Evolutionary conservation across 1,140 invertebrate species (phyloP), one percentile per base, ranked within the genome.

Genomic region (Micrasema minimum): DNA sequence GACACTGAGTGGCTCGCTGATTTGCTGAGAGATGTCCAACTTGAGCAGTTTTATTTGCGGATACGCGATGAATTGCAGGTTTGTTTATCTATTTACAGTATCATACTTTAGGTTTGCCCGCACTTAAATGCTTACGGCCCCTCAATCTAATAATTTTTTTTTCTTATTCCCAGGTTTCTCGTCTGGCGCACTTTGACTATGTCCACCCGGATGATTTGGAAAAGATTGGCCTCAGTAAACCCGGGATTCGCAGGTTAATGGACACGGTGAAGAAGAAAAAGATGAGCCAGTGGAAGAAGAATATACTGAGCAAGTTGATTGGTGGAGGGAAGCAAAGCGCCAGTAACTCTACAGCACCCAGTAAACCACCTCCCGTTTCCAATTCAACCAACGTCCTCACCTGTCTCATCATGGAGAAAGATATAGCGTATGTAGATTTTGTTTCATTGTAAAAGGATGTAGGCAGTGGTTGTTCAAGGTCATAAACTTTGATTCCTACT

Each of bases 111-210:
- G 26, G 3, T 31, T 4, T 31, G 26, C 7, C 26, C 7, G 7
- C 7, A 31, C 26, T 7, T 31, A 31, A 4, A 31, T 31, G 7
- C 7, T 31, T 31, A 2, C n/a, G n/a, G n/a, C n/a, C n/a, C n/a
- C n/a, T n/a, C n/a, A 31, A 31, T 7, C 26, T 4, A 31, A 4
- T 2, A 31, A 31, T 31, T 31, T 10, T 53, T 31, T 20, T 53
- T 26, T 18, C 7, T 22, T 11, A 38, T 18, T 23, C 23, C 26
- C 23, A 91, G 88, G 90, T 97, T 12, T 94, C 94, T 11, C 87
- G 94, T 69, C 80, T 98, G 71, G 89, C 93, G 38, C 97, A 99
- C 81, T 99, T 99, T 84, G 96, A 99, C 72, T 97, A 96, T 88
- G 97, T 98, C 4, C 92, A 94, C 76, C 80, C 91, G 0, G 95